phyloP scores from a whole-genome alignment of 2,113 vertebrate genomes.

The Corydoras maculifer region DNA sequence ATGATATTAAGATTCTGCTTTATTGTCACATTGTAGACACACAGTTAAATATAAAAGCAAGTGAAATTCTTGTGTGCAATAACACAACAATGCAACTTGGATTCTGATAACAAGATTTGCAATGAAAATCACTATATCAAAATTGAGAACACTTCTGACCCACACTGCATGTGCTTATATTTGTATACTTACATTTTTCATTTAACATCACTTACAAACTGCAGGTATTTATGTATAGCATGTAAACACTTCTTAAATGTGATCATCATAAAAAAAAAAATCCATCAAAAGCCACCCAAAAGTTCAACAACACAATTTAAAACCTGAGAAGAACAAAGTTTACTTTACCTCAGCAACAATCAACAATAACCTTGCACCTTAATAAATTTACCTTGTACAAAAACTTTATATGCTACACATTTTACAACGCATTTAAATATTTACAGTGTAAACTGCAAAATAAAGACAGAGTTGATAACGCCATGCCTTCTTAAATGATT shows the following conservation, averaged over 20 bases:
- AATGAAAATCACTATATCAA: too few species aligned
- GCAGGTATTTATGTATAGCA: slow-evolving; percentile 52
- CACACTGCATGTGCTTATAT: not conserved
- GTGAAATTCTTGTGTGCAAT: not conserved
- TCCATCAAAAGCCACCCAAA: slow-evolving; percentile 42
- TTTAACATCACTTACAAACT: slow-evolving; percentile 58
- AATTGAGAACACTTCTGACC: too few species aligned
- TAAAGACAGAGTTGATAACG: not conserved
- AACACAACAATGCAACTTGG: not conserved
- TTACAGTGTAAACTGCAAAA: not conserved
- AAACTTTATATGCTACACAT: too few species aligned
- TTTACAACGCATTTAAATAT: not conserved
- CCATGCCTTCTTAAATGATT: not conserved
- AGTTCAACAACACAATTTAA: slow-evolving; percentile 45
- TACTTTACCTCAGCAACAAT: slow-evolving; percentile 6
- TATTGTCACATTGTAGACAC: not conserved
- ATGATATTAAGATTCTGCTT: not conserved
- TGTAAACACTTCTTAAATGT: slow-evolving; percentile 52
- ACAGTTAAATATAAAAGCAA: not conserved
- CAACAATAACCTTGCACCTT: not conserved
- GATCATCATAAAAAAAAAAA: slow-evolving; percentile 44
- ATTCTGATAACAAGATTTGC: too few species aligned
- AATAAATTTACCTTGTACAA: not conserved
- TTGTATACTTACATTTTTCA: slow-evolving; percentile 45
- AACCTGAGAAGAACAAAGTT: slow-evolving; percentile 62